These are phyloP conservation scores for Chlorops oryzae DNA, from an alignment of 1,140 invertebrate genomes.

Conservation along the genomic window DNA sequence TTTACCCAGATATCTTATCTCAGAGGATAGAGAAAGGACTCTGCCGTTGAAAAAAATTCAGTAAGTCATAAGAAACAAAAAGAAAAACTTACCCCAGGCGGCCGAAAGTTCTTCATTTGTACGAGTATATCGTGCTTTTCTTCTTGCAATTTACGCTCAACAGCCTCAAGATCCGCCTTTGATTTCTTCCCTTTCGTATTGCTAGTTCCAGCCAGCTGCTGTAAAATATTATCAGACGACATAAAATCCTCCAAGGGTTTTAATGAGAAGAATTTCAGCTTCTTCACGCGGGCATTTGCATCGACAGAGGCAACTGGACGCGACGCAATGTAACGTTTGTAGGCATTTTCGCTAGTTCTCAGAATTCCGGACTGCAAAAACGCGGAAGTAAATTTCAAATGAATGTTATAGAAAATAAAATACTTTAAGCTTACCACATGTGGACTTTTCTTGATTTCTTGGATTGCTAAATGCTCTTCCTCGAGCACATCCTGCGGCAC, in stretches of 20 bases:
- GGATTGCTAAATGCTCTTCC: constrained; percentile 73
- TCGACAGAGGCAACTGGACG: constrained; percentile 80
- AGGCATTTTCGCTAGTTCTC: constrained; percentile 79
- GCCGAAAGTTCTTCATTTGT: constrained; percentile 76
- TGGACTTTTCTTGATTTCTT: constrained; percentile 63
- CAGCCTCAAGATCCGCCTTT: constrained; percentile 23
- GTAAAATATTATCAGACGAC: constrained; percentile 18
- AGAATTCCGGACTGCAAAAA: constrained; percentile 60
- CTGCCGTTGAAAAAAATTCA: constrained; percentile 22
- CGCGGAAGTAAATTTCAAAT: constrained; percentile 1
- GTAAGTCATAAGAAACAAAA: constrained; percentile 11
- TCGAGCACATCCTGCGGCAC: constrained; percentile 80
- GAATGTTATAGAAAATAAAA: not conserved
- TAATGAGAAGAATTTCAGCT: constrained; percentile 43
- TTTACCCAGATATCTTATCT: too few species aligned
- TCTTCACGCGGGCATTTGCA: constrained; percentile 76
- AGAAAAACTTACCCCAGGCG: constrained; percentile 66
- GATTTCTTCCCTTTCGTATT: constrained; percentile 20
- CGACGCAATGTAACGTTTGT: constrained; percentile 82
- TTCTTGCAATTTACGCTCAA: constrained; percentile 41
- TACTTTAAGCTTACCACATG: constrained; percentile 63
- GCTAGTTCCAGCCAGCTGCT: constrained; percentile 27
- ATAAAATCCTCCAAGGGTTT: constrained; percentile 46
- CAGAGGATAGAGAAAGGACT: too few species aligned
- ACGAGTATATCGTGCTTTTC: constrained; percentile 56